Conservation (phyloP, 2,888 invertebrate species). For the Cosmia trapezina region DNA sequence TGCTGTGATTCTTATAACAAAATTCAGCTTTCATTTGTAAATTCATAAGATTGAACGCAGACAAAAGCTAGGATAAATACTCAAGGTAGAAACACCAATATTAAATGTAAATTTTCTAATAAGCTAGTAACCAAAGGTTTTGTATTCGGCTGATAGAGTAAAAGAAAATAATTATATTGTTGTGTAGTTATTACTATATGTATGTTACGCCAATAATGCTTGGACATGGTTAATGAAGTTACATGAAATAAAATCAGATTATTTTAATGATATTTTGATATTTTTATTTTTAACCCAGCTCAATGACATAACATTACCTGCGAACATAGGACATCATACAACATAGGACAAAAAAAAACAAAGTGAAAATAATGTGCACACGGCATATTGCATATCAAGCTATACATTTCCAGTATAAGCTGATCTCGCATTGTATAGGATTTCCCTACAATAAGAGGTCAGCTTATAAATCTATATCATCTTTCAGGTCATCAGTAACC, state of each 20-base stretch:
- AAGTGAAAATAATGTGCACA: not conserved
- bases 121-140: slow-evolving; percentile 90
- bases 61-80: slow-evolving; percentile 72
- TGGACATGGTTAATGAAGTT: slow-evolving; percentile 84
- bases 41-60: slow-evolving; percentile 37
- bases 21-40: slow-evolving; percentile 42
- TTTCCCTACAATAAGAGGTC: no score
- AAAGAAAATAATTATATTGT: slow-evolving; percentile 75
- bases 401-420: no score
- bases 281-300: slow-evolving; percentile 26
- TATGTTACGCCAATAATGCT: slow-evolving; percentile 84
- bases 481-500: no score
- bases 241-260: slow-evolving; percentile 86
- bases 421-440: no score
- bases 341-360: not conserved
- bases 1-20: slow-evolving; percentile 17
- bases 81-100: slow-evolving; percentile 76
- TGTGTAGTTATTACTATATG: slow-evolving; percentile 80
- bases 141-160: slow-evolving; percentile 85
- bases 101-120: slow-evolving; percentile 75
- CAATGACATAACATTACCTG: not conserved
- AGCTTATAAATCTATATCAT: no score
- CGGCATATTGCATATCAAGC: no score
- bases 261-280: slow-evolving; percentile 69
- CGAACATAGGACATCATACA: not conserved